Evolutionary conservation across 1,140 invertebrate species (phyloP), one percentile per base, ranked within the genome.

Genomic region (Bombus confusus): DNA sequence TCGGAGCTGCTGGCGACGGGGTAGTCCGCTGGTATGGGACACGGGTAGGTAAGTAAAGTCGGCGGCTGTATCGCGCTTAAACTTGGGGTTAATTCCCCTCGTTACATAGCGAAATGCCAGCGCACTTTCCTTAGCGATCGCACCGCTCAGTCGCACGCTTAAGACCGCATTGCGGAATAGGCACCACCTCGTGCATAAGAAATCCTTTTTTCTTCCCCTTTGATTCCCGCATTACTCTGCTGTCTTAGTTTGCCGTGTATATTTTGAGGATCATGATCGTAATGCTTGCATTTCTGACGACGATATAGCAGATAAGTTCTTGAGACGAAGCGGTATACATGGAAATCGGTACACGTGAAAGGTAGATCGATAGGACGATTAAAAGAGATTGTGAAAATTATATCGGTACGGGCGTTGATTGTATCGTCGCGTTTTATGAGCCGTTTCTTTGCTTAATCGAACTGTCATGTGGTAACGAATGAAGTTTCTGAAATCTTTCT

Each of bases 61-160:
- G 73, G 82, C 85, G 85, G 85, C 87, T 91, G 88, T 90, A 92
- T 88, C 86, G 89, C 75, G 87, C 79, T 92, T 93, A 93, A 93
- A 92, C 91, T 91, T 86, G 79, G 88, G 92, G 92, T 93, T 93
- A 94, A 93, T 93, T 92, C 91, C 86, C 90, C 89, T 93, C 93
- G 92, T 93, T 93, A 93, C 87, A 89, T 88, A 77, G 90, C 87
- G 74, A 91, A 93, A 92, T 91, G 84, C 87, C 87, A 74, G 80
- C 75, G 86, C 80, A 73, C 88, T 92, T 92, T 92, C 90, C 87
- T 86, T 88, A 85, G 81, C 90, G 87, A 92, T 92, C 90, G 89
- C 89, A 57, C 86, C 87, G 85, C 75, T 88, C 91, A 91, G 89
- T 87, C 80, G 89, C 88, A 88, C 88, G 88, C 88, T 93, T 88